These are phyloP conservation scores for Mizuhopecten yessoensis DNA, from an alignment of 1,140 invertebrate species.

Conservation along the genomic window DNA sequence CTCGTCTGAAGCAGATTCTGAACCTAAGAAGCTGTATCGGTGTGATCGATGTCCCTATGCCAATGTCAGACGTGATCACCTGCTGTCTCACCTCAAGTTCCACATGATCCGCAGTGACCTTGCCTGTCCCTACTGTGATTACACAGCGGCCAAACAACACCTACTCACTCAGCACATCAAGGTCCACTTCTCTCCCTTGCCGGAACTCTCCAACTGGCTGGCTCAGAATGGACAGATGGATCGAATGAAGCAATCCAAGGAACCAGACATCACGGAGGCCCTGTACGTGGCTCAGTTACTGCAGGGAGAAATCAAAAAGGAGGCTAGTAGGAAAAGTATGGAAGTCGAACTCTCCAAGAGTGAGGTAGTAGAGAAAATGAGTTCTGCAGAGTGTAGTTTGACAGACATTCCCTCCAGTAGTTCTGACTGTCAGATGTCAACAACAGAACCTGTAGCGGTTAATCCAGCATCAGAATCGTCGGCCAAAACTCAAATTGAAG, in stretches of 20 bases:
- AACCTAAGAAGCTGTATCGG: conserved; percentile 84
- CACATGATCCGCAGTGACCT: conserved; percentile 88
- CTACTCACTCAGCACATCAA: conserved; percentile 92
- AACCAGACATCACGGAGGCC: conserved; percentile 75
- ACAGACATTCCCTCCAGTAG: not conserved
- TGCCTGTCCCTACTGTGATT: conserved; percentile 92
- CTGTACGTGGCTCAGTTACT: conserved; percentile 72
- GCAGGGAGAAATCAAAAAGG: conserved; percentile 1
- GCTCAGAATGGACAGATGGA: conserved; percentile 77
- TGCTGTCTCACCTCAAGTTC: conserved; percentile 90
- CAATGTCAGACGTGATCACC: conserved; percentile 88
- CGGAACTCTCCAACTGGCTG: conserved; percentile 79
- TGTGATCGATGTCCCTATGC: conserved; percentile 92
- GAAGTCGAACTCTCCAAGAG: not conserved
- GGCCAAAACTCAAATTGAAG: too few species aligned
- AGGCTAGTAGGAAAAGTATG: not conserved
- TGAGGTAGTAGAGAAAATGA: not conserved
- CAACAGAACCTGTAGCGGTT: not conserved
- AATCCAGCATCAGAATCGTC: not conserved
- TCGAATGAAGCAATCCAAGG: conserved; percentile 72
- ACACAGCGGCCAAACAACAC: conserved; percentile 90
- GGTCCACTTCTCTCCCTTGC: conserved; percentile 87
- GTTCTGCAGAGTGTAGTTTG: not conserved
- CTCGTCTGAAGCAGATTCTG: conserved; percentile 70
- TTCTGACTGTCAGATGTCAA: not conserved